A percentile compares a stretch with the other conserved stretches of the same genome.
Evolutionary conservation across 2,888 invertebrate species (phyloP).

Genomic region (Drosophila mercatorum): DNA sequence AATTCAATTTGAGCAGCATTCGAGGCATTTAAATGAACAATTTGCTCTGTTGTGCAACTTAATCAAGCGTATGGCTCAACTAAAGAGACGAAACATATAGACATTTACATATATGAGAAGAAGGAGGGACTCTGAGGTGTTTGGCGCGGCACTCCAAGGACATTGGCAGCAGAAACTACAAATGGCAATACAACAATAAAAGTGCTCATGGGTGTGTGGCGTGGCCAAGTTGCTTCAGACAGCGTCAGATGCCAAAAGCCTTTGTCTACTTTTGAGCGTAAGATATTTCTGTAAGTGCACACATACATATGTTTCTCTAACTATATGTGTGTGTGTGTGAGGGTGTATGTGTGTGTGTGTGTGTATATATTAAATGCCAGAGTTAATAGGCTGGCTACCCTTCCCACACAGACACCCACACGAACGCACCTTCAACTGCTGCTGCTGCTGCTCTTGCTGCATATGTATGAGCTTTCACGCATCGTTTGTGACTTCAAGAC

Average conservation of each 20-base stretch:
- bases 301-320: conserved; percentile 7
- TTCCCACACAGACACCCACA: conserved; percentile 16
- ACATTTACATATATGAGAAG: neutral
- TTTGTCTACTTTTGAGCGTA: conserved; percentile 7
- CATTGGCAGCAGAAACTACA: conserved; percentile 7
- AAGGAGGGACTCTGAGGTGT: conserved; percentile 12
- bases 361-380: conserved; percentile 2
- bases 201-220: conserved; percentile 14
- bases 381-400: conserved; percentile 53
- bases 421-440: conserved; percentile 29
- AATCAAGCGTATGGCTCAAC: conserved; percentile 9
- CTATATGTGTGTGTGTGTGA: too few species aligned
- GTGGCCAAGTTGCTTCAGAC: conserved; percentile 33
- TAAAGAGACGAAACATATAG: neutral
- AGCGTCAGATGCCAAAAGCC: conserved; percentile 26
- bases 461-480: conserved; percentile 49
- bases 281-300: conserved; percentile 31
- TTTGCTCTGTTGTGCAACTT: conserved; percentile 12
- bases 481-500: conserved; percentile 33
- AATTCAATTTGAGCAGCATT: conserved; percentile 56
- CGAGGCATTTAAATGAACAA: conserved; percentile 32
- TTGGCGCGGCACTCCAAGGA: too few species aligned
- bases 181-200: conserved; percentile 32
- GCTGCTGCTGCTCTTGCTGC: conserved; percentile 4
- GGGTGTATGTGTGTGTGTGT: too few species aligned